A percentile compares a stretch with the other conserved stretches of the same genome.
Evolutionary conservation across 2,113 vertebrate genomes (phyloP).

Genomic region (Rhodinocichla rosea): DNA sequence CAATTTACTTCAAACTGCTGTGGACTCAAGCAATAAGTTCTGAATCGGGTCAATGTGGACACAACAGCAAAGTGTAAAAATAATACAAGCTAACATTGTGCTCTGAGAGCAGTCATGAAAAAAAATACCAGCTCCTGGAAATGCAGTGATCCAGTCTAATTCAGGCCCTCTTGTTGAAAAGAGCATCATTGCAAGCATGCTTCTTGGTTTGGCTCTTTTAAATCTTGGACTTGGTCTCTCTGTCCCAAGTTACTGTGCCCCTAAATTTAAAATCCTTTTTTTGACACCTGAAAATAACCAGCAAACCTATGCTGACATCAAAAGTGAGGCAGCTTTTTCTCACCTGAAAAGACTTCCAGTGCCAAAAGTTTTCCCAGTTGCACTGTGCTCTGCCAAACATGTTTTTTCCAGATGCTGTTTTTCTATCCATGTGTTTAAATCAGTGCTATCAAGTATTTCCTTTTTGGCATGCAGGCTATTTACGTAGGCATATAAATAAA

Average conservation of each 20-base stretch:
- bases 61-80: background rate
- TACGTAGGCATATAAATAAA: background rate
- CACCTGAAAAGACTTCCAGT: background rate
- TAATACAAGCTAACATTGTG: background rate
- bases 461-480: background rate
- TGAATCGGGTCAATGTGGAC: background rate
- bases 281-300: background rate
- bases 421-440: background rate
- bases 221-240: background rate
- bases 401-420: constrained; percentile 13
- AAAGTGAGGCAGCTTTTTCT: constrained; percentile 8
- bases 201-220: background rate
- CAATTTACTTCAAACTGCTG: background rate
- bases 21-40: background rate
- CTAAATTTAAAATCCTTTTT: background rate
- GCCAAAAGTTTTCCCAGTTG: background rate
- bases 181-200: background rate
- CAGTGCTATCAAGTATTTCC: background rate
- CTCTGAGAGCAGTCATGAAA: background rate
- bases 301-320: background rate
- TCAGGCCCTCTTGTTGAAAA: background rate
- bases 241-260: background rate
- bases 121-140: background rate
- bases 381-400: background rate
- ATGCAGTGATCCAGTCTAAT: background rate